Percentiles rank a stretch among this genome's conserved stretches.
Evolutionary conservation across 1,140 invertebrate species (phyloP).

Genomic region (Piezodorus guildinii): DNA sequence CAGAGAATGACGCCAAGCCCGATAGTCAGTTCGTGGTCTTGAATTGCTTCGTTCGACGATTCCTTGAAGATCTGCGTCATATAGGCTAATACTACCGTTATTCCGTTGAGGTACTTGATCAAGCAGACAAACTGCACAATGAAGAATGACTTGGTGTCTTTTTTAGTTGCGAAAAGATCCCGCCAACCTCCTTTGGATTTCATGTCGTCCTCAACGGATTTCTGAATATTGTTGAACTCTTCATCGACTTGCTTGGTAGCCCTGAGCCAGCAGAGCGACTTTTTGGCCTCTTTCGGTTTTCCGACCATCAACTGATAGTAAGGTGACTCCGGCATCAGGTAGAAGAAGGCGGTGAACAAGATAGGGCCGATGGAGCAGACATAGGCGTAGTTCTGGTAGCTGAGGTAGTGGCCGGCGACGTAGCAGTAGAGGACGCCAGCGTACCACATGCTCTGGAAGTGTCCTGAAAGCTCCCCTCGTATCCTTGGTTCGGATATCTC

Average conservation of each 20-base stretch:
- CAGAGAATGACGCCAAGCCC: constrained; percentile 32
- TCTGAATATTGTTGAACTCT: constrained; percentile 24
- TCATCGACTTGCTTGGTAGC: constrained; percentile 21
- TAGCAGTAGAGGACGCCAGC: constrained; percentile 70
- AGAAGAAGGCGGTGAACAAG: constrained; percentile 31
- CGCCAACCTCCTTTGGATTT: constrained; percentile 22
- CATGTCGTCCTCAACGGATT: constrained; percentile 23
- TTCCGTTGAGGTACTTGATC: constrained; percentile 25
- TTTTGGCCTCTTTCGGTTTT: background rate
- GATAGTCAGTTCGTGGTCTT: constrained; percentile 28
- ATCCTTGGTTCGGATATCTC: constrained; percentile 48
- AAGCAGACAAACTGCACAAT: constrained; percentile 20
- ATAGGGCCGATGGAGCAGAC: constrained; percentile 46
- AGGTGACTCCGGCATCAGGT: constrained; percentile 1
- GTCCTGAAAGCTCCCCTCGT: constrained; percentile 22
- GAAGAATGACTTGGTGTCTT: constrained; percentile 21
- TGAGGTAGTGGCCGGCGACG: constrained; percentile 55
- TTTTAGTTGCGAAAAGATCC: constrained; percentile 20
- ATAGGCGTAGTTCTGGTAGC: constrained; percentile 53
- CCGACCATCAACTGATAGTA: constrained; percentile 3
- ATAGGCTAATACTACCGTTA: constrained; percentile 23
- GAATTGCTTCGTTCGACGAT: constrained; percentile 32
- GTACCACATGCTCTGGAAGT: constrained; percentile 36
- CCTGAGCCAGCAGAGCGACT: constrained; percentile 25
- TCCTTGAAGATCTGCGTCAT: constrained; percentile 38